Base-by-base conservation (phyloP, 2,113 vertebrate genomes). In the Tonatia bakeri region DNA sequence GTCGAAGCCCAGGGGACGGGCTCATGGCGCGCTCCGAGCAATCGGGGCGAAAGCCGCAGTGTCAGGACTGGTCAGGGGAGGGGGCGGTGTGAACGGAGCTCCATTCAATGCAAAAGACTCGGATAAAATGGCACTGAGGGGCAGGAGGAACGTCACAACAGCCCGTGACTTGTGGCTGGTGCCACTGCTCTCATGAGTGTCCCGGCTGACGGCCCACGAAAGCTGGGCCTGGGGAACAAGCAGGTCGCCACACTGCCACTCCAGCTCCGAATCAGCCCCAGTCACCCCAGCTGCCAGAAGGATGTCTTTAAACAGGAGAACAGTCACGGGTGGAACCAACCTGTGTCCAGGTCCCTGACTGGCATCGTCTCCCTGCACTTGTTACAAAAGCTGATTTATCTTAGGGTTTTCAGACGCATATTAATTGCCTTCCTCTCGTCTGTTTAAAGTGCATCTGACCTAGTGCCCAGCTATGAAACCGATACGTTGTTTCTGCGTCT, bases 141-240 rank as follows among this genome's bases (percentile, higher is more conserved):
- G 91, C 97, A 85, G 77, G 19, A 28, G 0, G 77, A 45, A 73
- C 38, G 88, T 64, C 85, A 88, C 91, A 93, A 96, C 81, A 81
- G 97, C 90, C 94, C 56, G 65, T 94, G 97, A 96, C 90, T 85
- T 90, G 97, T 88, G 86, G 80, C 85, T 22, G 15, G 19, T 19
- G 94, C 82, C 77, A 45, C 61, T 0, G 3, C 79, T 83, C 95
- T 92, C 61, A 90, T 96, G 65, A 87, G 94, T 87, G 86, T 93
- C 93, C 47, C 1, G 4, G 97, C 94, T 87, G 95, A 89, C 17
- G 88, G 97, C 83, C 94, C 96, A 64, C 67, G 94, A 95, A 96
- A 94, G 97, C 94, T 76, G 4, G 2, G 31, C 85, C 43, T 24
- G 14, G 12, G 47, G 76, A 88, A 91, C 87, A 61, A 91, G 87